Percentiles rank a stretch among this genome's conserved stretches.
These are phyloP conservation scores for Hyppa rectilinea DNA, from an alignment of 2,888 invertebrate genomes.

Conservation along the genomic window DNA sequence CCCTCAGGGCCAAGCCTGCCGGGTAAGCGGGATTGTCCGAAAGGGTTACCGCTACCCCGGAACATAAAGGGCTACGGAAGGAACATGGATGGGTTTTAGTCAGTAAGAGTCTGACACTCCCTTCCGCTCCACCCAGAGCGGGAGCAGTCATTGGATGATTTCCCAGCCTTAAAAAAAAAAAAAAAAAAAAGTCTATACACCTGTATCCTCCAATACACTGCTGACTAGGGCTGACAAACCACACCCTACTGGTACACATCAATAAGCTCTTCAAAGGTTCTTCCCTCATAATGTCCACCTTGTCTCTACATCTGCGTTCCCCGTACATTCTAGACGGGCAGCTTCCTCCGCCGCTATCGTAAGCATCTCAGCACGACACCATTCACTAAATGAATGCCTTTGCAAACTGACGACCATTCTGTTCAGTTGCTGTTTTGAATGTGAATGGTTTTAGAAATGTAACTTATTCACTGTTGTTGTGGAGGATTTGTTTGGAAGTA, in stretches of 20 bases:
- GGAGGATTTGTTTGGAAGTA: background rate
- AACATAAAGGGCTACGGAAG: too few species aligned
- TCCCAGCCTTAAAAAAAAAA: too few species aligned
- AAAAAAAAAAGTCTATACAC: constrained; percentile 13
- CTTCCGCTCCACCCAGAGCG: too few species aligned
- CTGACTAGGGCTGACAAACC: background rate
- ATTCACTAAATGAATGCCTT: constrained; percentile 62
- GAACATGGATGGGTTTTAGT: too few species aligned
- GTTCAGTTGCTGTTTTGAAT: constrained; percentile 42
- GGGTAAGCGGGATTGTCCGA: too few species aligned
- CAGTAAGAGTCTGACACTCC: too few species aligned
- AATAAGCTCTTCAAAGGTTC: background rate
- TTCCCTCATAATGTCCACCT: constrained; percentile 2
- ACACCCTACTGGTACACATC: background rate
- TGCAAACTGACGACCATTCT: constrained; percentile 43
- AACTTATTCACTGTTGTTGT: constrained; percentile 41
- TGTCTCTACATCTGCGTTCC: constrained; percentile 15
- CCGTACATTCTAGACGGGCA: constrained; percentile 39
- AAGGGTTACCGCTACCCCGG: too few species aligned
- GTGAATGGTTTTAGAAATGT: constrained; percentile 54
- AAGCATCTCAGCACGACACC: constrained; percentile 54
- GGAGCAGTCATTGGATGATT: too few species aligned
- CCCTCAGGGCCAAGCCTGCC: too few species aligned
- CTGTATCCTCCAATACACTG: background rate
- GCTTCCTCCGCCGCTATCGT: constrained; percentile 53